A percentile compares a stretch with the other conserved stretches of the same genome.
Evolutionary conservation across 2,797 vertebrate genomes (phyloP).

Genomic region (Buceros bicornis): DNA sequence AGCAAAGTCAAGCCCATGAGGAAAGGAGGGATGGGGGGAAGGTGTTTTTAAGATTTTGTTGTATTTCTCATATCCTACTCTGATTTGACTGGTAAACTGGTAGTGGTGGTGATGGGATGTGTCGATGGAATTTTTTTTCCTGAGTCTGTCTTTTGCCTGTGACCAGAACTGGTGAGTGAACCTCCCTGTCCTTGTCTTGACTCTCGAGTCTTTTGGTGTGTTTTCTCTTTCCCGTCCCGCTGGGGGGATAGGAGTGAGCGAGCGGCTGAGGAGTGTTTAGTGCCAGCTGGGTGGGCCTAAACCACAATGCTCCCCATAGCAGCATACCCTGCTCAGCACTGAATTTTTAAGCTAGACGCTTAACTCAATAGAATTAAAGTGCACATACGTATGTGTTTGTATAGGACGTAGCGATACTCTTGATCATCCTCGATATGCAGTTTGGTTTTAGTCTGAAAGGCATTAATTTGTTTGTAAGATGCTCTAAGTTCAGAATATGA

Average conservation of each 20-base stretch:
- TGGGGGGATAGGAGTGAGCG: background rate
- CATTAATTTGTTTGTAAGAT: background rate
- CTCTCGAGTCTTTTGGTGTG: background rate
- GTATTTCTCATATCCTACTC: background rate
- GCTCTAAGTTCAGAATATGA: background rate
- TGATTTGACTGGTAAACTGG: background rate
- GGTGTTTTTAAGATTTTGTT: background rate
- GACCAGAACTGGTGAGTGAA: background rate
- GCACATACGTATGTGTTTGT: background rate
- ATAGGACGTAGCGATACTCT: background rate
- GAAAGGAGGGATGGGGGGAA: background rate
- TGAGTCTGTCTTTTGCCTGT: background rate
- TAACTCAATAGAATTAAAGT: background rate
- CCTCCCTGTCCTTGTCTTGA: background rate
- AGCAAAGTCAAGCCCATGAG: background rate
- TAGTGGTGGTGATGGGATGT: background rate
- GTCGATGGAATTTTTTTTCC: background rate
- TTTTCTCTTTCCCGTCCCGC: background rate
- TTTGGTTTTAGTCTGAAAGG: background rate
- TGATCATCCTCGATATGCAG: background rate
- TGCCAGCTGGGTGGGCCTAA: background rate
- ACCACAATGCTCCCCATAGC: background rate
- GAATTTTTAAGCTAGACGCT: background rate
- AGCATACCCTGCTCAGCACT: background rate
- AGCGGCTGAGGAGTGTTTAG: background rate